Conservation (phyloP, 2,113 vertebrate species). For the Gymnobelideus leadbeateri region DNA sequence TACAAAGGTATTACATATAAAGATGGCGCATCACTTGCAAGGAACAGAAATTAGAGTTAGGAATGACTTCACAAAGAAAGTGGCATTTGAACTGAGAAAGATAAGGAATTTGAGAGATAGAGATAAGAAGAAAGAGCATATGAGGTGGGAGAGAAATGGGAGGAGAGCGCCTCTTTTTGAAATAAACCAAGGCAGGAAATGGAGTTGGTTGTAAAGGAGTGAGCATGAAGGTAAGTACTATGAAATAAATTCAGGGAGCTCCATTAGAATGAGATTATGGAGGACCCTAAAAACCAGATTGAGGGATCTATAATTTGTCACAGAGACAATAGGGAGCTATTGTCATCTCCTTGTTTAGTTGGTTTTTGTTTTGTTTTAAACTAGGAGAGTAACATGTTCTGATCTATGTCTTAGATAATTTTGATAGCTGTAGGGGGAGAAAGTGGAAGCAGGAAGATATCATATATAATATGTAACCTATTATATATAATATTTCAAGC, state of each 20-base stretch:
- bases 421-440: too few species aligned
- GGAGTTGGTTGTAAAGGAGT: background rate
- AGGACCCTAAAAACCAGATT: background rate
- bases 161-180: background rate
- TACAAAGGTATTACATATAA: too few species aligned
- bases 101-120: too few species aligned
- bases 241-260: background rate
- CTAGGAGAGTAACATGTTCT: background rate
- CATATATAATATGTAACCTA: background rate
- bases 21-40: too few species aligned
- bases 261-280: background rate
- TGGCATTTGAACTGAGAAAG: too few species aligned
- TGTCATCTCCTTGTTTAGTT: background rate
- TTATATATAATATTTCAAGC: background rate
- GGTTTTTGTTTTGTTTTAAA: background rate
- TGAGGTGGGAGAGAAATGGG: background rate
- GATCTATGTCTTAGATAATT: too few species aligned
- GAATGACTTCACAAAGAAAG: too few species aligned
- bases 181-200: background rate
- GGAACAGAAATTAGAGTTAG: too few species aligned
- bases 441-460: too few species aligned
- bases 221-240: background rate
- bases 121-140: background rate
- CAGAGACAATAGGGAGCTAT: background rate
- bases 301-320: background rate